A percentile compares a stretch with the other conserved stretches of the same genome.
Evolutionary conservation across 2,113 vertebrate genomes (phyloP).

Genomic region (Entelurus aequoreus): DNA sequence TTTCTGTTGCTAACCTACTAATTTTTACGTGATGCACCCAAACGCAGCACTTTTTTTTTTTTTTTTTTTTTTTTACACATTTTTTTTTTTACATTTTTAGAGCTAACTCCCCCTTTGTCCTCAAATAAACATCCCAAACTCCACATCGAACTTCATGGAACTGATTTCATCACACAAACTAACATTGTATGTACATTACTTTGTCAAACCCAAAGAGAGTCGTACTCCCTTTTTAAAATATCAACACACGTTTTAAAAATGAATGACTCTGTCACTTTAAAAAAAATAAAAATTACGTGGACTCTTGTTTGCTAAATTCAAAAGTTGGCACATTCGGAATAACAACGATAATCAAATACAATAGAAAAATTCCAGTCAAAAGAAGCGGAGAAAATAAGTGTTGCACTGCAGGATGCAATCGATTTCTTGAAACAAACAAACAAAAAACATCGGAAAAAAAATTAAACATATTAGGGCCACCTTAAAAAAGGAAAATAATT

Average conservation of each 20-base stretch:
- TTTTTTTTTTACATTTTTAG: background rate
- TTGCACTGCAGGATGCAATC: background rate
- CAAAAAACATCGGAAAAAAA: no score
- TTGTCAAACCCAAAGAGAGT: background rate
- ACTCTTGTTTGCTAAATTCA: background rate
- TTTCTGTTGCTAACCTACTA: no score
- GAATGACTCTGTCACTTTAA: conserved; percentile 17
- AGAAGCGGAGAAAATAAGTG: conserved; percentile 1
- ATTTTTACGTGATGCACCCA: no score
- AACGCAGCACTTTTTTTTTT: background rate
- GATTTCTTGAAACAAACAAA: no score
- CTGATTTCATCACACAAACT: background rate
- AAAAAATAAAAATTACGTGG: no score
- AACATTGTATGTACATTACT: background rate
- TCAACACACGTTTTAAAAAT: conserved; percentile 24
- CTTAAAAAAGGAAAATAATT: background rate
- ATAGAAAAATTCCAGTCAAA: conserved; percentile 10
- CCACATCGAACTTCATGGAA: background rate
- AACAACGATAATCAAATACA: conserved; percentile 18
- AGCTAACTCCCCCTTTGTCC: conserved; percentile 5
- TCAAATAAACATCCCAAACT: background rate
- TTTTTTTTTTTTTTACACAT: background rate
- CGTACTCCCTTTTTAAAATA: background rate
- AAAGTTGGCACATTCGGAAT: conserved; percentile 46
- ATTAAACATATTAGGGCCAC: background rate